phyloP scores from a whole-genome alignment of 2,888 invertebrate genomes.

The Catocala nupta region DNA sequence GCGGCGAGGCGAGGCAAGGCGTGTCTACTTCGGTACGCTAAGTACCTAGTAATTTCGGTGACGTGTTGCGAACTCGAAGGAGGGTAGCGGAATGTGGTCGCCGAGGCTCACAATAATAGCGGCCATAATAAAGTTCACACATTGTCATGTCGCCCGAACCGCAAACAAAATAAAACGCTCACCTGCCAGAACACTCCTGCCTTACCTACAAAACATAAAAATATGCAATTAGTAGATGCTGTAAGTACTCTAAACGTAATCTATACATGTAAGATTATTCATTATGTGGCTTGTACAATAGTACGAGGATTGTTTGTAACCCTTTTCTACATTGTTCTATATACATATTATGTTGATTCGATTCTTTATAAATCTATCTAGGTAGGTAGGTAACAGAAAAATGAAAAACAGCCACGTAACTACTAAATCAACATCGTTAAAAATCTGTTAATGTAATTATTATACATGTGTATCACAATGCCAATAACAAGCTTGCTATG shows the following conservation, averaged over 20 bases:
- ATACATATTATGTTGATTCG: too few relatives aligned
- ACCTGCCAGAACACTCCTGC: slow-evolving; percentile 67
- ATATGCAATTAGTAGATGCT: slow-evolving; percentile 63
- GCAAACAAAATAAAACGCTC: slow-evolving; percentile 76
- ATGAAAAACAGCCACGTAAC: too few relatives aligned
- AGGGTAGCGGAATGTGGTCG: slow-evolving; percentile 55
- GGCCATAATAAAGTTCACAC: slow-evolving; percentile 78
- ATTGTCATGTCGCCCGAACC: slow-evolving; percentile 67
- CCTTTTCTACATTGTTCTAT: too few relatives aligned
- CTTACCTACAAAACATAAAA: slow-evolving; percentile 81
- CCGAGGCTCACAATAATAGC: slow-evolving; percentile 65
- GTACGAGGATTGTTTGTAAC: too few relatives aligned
- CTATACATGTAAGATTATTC: too few relatives aligned
- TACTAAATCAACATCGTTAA: too few relatives aligned
- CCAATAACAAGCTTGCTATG: too few relatives aligned
- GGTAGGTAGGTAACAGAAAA: too few relatives aligned
- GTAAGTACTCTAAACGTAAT: slow-evolving; percentile 10
- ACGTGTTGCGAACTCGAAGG: slow-evolving; percentile 41
- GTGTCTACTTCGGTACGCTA: slow-evolving; percentile 28
- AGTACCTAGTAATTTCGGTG: slow-evolving; percentile 60
- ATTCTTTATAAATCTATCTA: too few relatives aligned
- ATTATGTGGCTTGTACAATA: too few relatives aligned
- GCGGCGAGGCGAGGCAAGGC: slow-evolving; percentile 23
- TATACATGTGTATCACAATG: too few relatives aligned
- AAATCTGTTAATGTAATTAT: too few relatives aligned